Percentiles rank a stretch among this genome's conserved stretches.
phyloP scores from a whole-genome alignment of 1,140 invertebrate genomes.

The Agraylea sexmaculata region DNA sequence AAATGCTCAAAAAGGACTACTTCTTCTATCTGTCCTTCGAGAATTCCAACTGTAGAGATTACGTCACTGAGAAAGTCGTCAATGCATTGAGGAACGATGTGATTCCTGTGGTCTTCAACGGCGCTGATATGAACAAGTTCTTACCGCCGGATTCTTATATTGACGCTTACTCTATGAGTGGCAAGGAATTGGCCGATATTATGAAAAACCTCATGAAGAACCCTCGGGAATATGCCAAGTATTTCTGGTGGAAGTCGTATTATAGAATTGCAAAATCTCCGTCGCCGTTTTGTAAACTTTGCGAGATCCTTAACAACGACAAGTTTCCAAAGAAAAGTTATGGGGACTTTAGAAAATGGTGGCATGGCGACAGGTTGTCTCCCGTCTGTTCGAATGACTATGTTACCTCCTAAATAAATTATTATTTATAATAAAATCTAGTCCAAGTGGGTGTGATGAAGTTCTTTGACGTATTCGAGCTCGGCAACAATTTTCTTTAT shows the following conservation, averaged over 20 bases:
- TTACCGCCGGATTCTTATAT: slow-evolving; percentile 44
- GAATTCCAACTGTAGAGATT: slow-evolving; percentile 44
- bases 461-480: too few species aligned
- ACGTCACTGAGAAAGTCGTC: slow-evolving; percentile 49
- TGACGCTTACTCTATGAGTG: slow-evolving; percentile 42
- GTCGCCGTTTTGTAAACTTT: slow-evolving; percentile 7
- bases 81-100: slow-evolving; percentile 27
- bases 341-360: slow-evolving; percentile 8
- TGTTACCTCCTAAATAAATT: not conserved
- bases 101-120: slow-evolving; percentile 46
- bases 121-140: slow-evolving; percentile 41
- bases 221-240: slow-evolving; percentile 33
- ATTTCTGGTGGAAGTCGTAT: slow-evolving; percentile 40
- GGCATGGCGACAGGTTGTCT: slow-evolving; percentile 2
- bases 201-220: slow-evolving; percentile 37
- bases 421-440: too few species aligned
- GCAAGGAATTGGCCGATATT: slow-evolving; percentile 39
- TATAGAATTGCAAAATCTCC: slow-evolving; percentile 8
- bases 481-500: too few species aligned
- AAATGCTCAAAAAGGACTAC: slow-evolving; percentile 38
- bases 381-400: slow-evolving; percentile 6
- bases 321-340: slow-evolving; percentile 5
- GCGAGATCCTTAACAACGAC: not conserved
- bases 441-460: too few species aligned
- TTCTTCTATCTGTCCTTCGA: slow-evolving; percentile 54